These are phyloP conservation scores for Bufo gargarizans DNA, from an alignment of 2,113 vertebrate genomes.

Conservation along the genomic window DNA sequence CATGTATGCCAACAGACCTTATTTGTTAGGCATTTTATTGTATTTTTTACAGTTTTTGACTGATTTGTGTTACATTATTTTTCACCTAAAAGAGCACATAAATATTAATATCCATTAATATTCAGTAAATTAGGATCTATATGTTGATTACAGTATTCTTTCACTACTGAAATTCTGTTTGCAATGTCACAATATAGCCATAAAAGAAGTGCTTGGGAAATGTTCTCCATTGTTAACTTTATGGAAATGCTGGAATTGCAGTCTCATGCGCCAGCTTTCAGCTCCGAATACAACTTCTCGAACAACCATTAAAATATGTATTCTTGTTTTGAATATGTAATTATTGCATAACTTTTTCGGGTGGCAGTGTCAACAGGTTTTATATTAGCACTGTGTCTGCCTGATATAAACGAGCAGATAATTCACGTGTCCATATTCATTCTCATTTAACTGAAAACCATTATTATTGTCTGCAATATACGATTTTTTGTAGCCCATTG, in stretches of 20 bases:
- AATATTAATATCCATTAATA: background rate
- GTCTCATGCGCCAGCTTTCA: slow-evolving; percentile 19
- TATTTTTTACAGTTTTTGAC: background rate
- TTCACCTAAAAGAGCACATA: background rate
- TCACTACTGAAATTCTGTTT: background rate
- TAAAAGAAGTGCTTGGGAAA: background rate
- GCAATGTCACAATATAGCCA: background rate
- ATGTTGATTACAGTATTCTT: background rate
- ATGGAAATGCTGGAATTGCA: slow-evolving; percentile 9
- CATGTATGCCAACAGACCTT: background rate
- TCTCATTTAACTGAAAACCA: slow-evolving; percentile 35
- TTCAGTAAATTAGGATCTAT: background rate
- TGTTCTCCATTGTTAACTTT: slow-evolving; percentile 20
- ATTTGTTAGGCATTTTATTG: background rate
- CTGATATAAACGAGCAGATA: slow-evolving; percentile 36
- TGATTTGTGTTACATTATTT: no score
- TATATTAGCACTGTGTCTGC: background rate
- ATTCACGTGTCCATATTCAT: slow-evolving; percentile 38
- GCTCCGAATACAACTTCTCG: slow-evolving; percentile 1
- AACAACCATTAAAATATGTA: slow-evolving; percentile 37
- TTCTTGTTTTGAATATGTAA: slow-evolving; percentile 44
- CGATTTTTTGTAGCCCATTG: slow-evolving; percentile 32
- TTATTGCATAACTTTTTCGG: slow-evolving; percentile 46
- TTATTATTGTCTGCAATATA: slow-evolving; percentile 37
- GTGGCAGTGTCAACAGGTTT: slow-evolving; percentile 23